Base-by-base conservation (phyloP, 2,888 invertebrate genomes). In the Drosophila longiperda region DNA sequence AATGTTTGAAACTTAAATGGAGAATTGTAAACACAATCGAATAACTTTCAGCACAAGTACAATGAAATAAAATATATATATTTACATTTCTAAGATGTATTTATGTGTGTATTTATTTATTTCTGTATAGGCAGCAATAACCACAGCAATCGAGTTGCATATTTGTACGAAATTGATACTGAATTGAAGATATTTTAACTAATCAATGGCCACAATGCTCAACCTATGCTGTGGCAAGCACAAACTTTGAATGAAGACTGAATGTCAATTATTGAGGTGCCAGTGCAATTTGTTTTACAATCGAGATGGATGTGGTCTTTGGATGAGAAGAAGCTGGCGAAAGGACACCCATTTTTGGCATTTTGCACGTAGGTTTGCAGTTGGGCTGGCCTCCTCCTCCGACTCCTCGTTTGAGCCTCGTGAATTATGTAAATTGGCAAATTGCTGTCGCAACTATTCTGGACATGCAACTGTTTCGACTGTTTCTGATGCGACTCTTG, bases 381-480 rank as follows among this genome's bases (percentile, higher is more conserved):
- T 50, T 59, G 32, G 12, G 45, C 45, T 15, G 23, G 15, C 4
- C 36, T 38, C 38, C 20, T 55, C 49, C 54, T 33, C 54, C 54
- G 29, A 6, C 29, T 29, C 6, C 29, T 29, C 29, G 42, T 42
- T 40, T 54, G 32, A 33, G 52, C 34, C 42, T 60, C 42, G 45
- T 85, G 73, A 89, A 85, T 85, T 75, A 85, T 89, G 82, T 82
- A 84, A 77, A 79, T 34, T 65, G 82, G 59, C 58, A 73, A 82
- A 85, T 73, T 74, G 84, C 76, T 83, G 71, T 69, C 58, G 66
- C 69, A 83, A 88, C 86, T 83, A 81, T 83, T 75, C 66, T 65
- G 78, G 79, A 72, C 89, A 79, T 89, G 89, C 84, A 81, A 87
- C 75, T 75, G 78, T 70, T 81, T 74, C 63, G 50, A 40, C 70